phyloP scores from a whole-genome alignment of 2,888 invertebrate species.

The Tiliacea aurago region DNA sequence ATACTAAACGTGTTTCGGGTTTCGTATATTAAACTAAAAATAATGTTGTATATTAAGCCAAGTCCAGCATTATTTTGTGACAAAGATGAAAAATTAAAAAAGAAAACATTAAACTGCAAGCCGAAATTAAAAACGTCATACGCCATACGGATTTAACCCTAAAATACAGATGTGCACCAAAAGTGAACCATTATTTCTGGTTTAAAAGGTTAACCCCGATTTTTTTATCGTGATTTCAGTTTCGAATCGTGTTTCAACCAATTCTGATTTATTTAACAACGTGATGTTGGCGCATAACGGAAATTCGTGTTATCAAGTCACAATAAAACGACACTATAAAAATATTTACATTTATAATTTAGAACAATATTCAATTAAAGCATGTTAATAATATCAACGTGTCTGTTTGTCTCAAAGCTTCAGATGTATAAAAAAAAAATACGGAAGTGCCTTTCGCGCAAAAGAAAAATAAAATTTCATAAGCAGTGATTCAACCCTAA shows the following conservation, averaged over 20 bases:
- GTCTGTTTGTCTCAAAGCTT: too few relatives aligned
- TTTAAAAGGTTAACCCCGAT: constrained; percentile 12
- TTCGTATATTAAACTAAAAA: too few relatives aligned
- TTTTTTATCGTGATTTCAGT: constrained; percentile 20
- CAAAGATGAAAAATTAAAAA: constrained; percentile 11
- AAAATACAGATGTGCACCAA: constrained; percentile 51
- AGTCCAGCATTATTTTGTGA: background rate
- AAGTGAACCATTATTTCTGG: constrained; percentile 36
- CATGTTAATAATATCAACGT: too few relatives aligned
- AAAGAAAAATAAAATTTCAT: too few relatives aligned
- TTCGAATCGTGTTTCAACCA: constrained; percentile 14
- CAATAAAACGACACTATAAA: too few relatives aligned
- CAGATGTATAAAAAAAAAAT: too few relatives aligned
- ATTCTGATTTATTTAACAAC: constrained; percentile 28
- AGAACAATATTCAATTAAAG: too few relatives aligned
- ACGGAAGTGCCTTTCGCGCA: too few relatives aligned
- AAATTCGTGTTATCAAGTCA: background rate
- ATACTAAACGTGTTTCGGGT: too few relatives aligned
- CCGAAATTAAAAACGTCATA: constrained; percentile 31
- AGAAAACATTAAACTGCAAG: constrained; percentile 1
- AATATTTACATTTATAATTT: too few relatives aligned
- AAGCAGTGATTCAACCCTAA: constrained; percentile 30
- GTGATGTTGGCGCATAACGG: background rate
- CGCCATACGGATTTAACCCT: constrained; percentile 6
- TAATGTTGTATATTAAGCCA: too few relatives aligned